These are phyloP conservation scores for Drosophila insularis DNA, from an alignment of 1,140 invertebrate genomes.

Conservation along the genomic window DNA sequence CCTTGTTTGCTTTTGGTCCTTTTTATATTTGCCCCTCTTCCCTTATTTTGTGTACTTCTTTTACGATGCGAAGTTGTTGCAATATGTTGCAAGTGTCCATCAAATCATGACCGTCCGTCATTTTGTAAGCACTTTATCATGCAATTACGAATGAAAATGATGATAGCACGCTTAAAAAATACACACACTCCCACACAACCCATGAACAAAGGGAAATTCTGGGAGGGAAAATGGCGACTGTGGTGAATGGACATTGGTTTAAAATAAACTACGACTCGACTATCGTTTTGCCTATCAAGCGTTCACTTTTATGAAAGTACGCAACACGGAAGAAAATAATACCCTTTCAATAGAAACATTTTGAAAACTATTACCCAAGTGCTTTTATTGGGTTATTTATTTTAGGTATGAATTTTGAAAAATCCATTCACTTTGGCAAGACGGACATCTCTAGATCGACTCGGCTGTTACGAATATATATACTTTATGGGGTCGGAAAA, in stretches of 20 bases:
- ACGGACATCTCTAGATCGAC: too few relatives aligned
- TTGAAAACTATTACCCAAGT: too few relatives aligned
- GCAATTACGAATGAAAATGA: constrained; percentile 65
- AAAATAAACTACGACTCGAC: constrained; percentile 28
- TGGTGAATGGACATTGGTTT: neutral
- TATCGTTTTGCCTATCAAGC: constrained; percentile 8
- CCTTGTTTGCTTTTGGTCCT: neutral
- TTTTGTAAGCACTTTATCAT: constrained; percentile 66
- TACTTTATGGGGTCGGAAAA: too few relatives aligned
- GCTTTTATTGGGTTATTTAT: too few relatives aligned
- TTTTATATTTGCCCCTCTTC: constrained; percentile 25
- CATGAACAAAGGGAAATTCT: too few relatives aligned
- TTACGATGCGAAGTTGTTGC: constrained; percentile 36
- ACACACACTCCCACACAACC: neutral
- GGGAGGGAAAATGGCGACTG: neutral
- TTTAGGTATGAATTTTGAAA: too few relatives aligned
- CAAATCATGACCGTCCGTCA: constrained; percentile 56
- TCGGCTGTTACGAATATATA: too few relatives aligned
- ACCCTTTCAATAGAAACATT: too few relatives aligned
- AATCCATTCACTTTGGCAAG: too few relatives aligned
- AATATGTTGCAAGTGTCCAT: constrained; percentile 64
- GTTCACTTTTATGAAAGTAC: neutral
- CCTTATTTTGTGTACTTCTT: neutral
- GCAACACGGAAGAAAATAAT: too few relatives aligned
- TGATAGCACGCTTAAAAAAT: constrained; percentile 39